These are phyloP conservation scores for Halisarca cf. caerulea DNA, from an alignment of 37 sponge, comb jelly and placozoan species.

Conservation along the genomic window DNA sequence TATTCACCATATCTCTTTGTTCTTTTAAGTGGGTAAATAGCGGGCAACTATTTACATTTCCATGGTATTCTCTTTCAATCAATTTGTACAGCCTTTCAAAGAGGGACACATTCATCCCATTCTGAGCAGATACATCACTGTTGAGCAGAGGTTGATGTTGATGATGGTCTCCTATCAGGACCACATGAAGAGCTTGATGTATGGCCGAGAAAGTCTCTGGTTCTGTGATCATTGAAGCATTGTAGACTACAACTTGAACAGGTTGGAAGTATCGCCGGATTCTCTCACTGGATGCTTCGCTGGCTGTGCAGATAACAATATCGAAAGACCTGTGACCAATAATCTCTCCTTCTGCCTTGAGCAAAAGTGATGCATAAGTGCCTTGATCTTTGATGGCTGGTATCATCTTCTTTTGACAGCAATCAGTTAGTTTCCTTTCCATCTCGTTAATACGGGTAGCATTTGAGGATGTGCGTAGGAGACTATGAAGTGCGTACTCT, in stretches of 20 bases:
- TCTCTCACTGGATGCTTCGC: conserved; percentile 47
- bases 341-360: conserved; percentile 22
- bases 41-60: neutral
- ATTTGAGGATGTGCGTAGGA: conserved; percentile 22
- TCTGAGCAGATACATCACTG: conserved; percentile 30
- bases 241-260: conserved; percentile 71
- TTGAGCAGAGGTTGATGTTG: conserved; percentile 35
- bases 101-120: conserved; percentile 62
- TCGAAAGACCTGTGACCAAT: conserved; percentile 39
- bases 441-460: too few relatives aligned
- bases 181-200: conserved; percentile 52
- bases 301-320: conserved; percentile 61
- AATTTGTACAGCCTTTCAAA: conserved; percentile 62
- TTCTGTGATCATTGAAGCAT: conserved; percentile 74
- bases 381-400: neutral
- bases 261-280: conserved; percentile 13
- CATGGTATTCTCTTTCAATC: neutral
- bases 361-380: conserved; percentile 1
- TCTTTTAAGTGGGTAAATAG: neutral
- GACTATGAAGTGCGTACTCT: conserved; percentile 43
- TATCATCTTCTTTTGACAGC: neutral
- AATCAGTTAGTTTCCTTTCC: too few relatives aligned
- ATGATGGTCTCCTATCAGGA: conserved; percentile 69
- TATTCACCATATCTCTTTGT: conserved; percentile 71
- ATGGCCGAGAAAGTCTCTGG: conserved; percentile 71